Evolutionary conservation across 2,797 vertebrate genomes (phyloP), one percentile per base, ranked within the genome.

Genomic region (Molossus alvarezi): DNA sequence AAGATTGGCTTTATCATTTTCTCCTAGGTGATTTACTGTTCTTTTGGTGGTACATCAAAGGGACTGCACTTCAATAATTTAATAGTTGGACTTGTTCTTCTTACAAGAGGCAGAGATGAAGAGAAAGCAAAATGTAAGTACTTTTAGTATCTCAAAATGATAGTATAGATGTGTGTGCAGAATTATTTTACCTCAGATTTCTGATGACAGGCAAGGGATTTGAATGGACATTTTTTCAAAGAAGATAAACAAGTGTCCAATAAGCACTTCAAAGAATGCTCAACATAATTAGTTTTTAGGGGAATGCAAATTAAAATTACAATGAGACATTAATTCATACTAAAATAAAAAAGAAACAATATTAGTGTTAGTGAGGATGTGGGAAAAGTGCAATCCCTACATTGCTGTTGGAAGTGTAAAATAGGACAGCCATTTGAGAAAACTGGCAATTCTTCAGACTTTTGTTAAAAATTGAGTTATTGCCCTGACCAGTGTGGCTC

Each of bases 51-150:
- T 97, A 99, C 99, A n/a, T 98, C 99, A 58, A 99, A 99, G 99
- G 99, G 99, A 53, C 98, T 99, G 11, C 99, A 99, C 98, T 99
- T 99, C 98, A 99, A 99, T 98, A 99, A 99, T 97, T 98, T 99
- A 97, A 99, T 99, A 41, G 99, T 99, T 2, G 99, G 99, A 82
- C 98, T 99, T 95, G 99, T 99, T 92, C 99, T 99, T 20, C 99
- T 99, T 97, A 99, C 99, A 71, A 99, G 99, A 98, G 99, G 99
- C 95, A 99, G 98, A 48, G 99, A 99, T 99, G 99, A 99, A 98
- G 99, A 99, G 98, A 99, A 99, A 98, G 98, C 99, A 94, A 99
- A 99, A 98, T 99, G 99, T 99, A 98, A 99, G 99, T 99, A 83
- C 8, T 60, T n/a, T 7, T 48, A 71, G 88, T 90, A 79, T 88